Evolutionary conservation across 2,888 invertebrate species (phyloP).

Genomic region (Mimachlamys varia): DNA sequence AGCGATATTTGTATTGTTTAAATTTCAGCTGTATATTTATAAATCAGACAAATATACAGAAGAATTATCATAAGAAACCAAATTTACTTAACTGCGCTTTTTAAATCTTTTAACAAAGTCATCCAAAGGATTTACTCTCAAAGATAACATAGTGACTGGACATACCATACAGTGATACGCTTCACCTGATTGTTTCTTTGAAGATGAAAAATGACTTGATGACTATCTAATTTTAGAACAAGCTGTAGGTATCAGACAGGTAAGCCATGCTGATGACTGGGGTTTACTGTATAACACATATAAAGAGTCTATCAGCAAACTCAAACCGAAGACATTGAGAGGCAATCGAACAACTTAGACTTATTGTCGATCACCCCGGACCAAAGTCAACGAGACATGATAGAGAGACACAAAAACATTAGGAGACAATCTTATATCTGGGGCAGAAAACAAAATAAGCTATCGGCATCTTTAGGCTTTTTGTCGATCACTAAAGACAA

Average conservation of each 20-base stretch:
- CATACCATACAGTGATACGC: background rate
- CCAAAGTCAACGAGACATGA: background rate
- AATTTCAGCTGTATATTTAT: too few species aligned
- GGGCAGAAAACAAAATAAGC: too few species aligned
- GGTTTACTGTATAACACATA: background rate
- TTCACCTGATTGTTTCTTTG: background rate
- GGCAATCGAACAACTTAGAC: background rate
- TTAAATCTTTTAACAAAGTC: too few species aligned
- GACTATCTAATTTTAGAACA: conserved; percentile 1
- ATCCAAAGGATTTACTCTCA: background rate
- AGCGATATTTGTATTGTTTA: too few species aligned
- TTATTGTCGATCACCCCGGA: background rate
- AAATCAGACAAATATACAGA: too few species aligned
- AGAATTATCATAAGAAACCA: too few species aligned
- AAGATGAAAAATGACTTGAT: background rate
- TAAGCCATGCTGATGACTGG: background rate
- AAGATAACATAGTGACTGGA: background rate
- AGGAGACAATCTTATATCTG: too few species aligned
- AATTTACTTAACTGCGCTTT: too few species aligned
- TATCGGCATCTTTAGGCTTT: too few species aligned
- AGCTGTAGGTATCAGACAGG: conserved; percentile 1
- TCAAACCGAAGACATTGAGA: background rate
- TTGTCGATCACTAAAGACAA: too few species aligned
- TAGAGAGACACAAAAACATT: background rate
- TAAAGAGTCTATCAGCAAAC: conserved; percentile 9